A percentile compares a stretch with the other conserved stretches of the same genome.
phyloP scores from a whole-genome alignment of 2,888 invertebrate genomes.

The Trissoscelio sp. region DNA sequence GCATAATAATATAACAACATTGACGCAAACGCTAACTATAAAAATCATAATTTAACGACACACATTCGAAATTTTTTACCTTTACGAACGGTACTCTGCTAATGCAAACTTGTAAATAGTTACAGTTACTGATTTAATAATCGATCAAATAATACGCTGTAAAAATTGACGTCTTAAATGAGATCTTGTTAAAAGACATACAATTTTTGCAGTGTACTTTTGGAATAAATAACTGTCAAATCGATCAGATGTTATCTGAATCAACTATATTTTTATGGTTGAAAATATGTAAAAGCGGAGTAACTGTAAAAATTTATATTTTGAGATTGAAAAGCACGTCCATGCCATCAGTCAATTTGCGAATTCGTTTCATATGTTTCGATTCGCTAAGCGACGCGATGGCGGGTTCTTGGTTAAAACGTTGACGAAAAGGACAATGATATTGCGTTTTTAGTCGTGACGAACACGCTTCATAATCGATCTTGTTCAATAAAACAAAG shows the following conservation, averaged over 20 bases:
- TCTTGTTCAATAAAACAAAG: constrained; percentile 55
- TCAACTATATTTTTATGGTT: constrained; percentile 41
- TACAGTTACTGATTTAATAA: constrained; percentile 19
- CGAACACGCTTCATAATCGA: constrained; percentile 62
- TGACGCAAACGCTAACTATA: constrained; percentile 37
- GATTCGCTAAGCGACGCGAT: constrained; percentile 29
- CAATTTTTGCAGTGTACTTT: constrained; percentile 15
- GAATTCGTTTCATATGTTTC: constrained; percentile 33
- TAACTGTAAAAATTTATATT: constrained; percentile 51
- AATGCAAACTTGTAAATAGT: constrained; percentile 29
- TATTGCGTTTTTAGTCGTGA: constrained; percentile 58
- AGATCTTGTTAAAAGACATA: neutral
- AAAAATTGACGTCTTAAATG: constrained; percentile 10
- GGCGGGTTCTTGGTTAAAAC: constrained; percentile 62
- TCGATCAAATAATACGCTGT: neutral
- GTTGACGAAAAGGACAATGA: constrained; percentile 55
- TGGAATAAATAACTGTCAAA: neutral
- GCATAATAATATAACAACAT: constrained; percentile 46
- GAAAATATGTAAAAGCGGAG: constrained; percentile 9
- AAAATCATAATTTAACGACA: constrained; percentile 46
- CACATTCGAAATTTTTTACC: constrained; percentile 35
- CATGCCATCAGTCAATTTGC: constrained; percentile 9
- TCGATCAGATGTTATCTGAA: constrained; percentile 10
- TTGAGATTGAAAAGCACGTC: constrained; percentile 22
- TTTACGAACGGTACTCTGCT: constrained; percentile 23